Evolutionary conservation across 2,888 invertebrate genomes (phyloP), one percentile per base, ranked within the genome.

Genomic region (Drosophila anceps): DNA sequence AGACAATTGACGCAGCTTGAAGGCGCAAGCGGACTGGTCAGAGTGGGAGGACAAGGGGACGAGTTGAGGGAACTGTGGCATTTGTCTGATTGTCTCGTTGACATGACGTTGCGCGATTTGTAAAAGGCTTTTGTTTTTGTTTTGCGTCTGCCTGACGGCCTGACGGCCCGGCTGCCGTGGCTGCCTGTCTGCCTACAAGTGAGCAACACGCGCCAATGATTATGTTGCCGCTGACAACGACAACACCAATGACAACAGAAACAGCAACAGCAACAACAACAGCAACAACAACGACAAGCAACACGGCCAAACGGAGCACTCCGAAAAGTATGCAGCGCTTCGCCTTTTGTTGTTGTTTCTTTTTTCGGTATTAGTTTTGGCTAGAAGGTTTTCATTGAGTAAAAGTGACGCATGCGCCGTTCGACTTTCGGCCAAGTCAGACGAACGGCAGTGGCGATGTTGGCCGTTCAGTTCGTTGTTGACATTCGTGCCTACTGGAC

Each of bases 181-280:
- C 59, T 53, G 63, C 51, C 58, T 70, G 87, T 72, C 76, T 70
- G 81, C 81, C 82, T 76, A 74, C 75, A 81, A 84, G 84, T 84
- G 84, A 84, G 85, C 84, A 88, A 85, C 88, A 84, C 88, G 85
- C 84, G 84, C 88, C 88, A 81, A 87, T 85, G 84, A 84, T 84
- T 84, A 84, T 84, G 84, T 84, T 84, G 84, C 85, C 81, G 76
- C 74, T 79, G 81, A 82, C 81, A 84, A 81, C 79, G 65, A 69
- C 71, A 74, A 72, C 76, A 41, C 15, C 63, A 67, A 35, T 31
- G 29, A 54, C 69, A 73, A 43, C 68, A 39, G 13, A 59, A 66
- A 1, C 68, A 39, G 13, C 65, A 66, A 1, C 68, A 31, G 7
- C 67, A 58, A 5, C 50, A 46, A 5, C 58, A 48, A 10, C 57